Base-by-base conservation (phyloP, 2,888 invertebrate species). In the Andrena hattorfiana region DNA sequence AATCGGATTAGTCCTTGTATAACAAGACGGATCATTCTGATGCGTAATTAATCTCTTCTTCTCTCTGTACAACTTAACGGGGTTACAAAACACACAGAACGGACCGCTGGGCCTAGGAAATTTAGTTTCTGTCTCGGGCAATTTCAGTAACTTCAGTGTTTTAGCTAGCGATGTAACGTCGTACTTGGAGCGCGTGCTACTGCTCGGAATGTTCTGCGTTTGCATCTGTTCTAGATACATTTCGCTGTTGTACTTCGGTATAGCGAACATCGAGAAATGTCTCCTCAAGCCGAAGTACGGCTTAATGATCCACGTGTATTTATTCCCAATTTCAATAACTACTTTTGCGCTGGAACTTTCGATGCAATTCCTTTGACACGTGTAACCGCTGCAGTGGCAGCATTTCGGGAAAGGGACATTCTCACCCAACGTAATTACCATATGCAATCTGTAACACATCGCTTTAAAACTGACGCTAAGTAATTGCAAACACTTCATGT, bases 291-390 rank as follows among this genome's bases (percentile, higher is more conserved):
- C 93, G 83, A 92, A 93, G 70, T 91, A 90, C 0, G 94, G 94
- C 7, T 93, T 93, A 69, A 94, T 92, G 5, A 94, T 92, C 94
- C 94, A 94, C 0, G 94, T 94, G 48, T 92, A 94, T 80, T 94
- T 94, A 72, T 94, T 94, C 30, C 94, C 94, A 74, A 94, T 94
- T 85, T 94, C 94, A 42, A 94, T 92, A 2, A 94, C 94, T 32
- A 94, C 92, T 87, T 94, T 93, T 4, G 92, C 91, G 76, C 92
- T 93, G 13, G 93, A 92, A 67, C 94, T 92, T 75, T 94, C 93
- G 0, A 93, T 92, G 64, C 94, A 94, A 74, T 93, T 93, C 49
- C 93, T 90, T 63, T 93, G 92, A 88, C 94, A 94, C 5, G 94
- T 94, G 69, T 93, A 94, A 26, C 93, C 91, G 67, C 92, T 93